phyloP scores from a whole-genome alignment of 2,113 vertebrate species.

The Callionymus lyra region DNA sequence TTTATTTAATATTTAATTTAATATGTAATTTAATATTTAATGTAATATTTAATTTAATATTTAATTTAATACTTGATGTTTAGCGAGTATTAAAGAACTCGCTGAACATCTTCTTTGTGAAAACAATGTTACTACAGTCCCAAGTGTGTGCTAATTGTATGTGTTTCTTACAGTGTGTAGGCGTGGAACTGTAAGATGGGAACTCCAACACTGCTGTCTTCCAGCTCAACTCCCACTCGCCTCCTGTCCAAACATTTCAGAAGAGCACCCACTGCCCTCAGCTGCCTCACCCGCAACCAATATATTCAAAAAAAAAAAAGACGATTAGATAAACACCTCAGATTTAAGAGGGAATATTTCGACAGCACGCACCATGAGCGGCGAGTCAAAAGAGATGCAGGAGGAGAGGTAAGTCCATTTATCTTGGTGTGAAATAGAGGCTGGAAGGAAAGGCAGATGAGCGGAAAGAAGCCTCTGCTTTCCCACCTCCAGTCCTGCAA shows the following conservation, averaged over 20 bases:
- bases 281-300: slow-evolving; percentile 40
- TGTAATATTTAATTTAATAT: too few relatives aligned
- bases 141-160: not conserved
- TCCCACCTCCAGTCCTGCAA: slow-evolving; percentile 76
- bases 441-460: slow-evolving; percentile 78
- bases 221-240: slow-evolving; percentile 85
- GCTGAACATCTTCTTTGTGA: too few relatives aligned
- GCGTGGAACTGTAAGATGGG: slow-evolving; percentile 84
- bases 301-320: not conserved
- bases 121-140: too few relatives aligned
- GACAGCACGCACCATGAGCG: slow-evolving; percentile 68
- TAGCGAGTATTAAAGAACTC: too few relatives aligned
- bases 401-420: slow-evolving; percentile 85
- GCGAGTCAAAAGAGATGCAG: slow-evolving; percentile 81
- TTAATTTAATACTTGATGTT: too few relatives aligned
- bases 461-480: slow-evolving; percentile 85
- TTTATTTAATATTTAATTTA: too few relatives aligned
- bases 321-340: slow-evolving; percentile 8
- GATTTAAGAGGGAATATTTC: slow-evolving; percentile 4
- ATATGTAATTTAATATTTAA: too few relatives aligned
- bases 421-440: slow-evolving; percentile 75
- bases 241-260: slow-evolving; percentile 88
- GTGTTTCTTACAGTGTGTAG: slow-evolving; percentile 74
- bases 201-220: slow-evolving; percentile 75
- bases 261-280: slow-evolving; percentile 82